Evolutionary conservation across 2,113 vertebrate species (phyloP).

Genomic region (Phaethon lepturus): DNA sequence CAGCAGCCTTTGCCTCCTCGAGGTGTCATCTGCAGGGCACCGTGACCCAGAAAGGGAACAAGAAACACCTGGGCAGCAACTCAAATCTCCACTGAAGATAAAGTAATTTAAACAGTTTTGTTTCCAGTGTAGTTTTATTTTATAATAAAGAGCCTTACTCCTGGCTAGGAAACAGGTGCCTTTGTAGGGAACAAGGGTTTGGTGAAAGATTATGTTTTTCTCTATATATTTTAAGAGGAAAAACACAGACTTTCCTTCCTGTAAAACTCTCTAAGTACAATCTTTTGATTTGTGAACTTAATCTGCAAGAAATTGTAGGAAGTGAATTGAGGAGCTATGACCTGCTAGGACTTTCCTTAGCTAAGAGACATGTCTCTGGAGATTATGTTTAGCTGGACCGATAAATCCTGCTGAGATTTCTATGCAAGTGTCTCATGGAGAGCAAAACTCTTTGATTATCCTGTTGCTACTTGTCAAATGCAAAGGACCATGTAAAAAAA

Average conservation of each 20-base stretch:
- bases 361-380: background rate
- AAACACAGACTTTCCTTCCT: background rate
- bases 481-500: conserved; percentile 2
- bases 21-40: background rate
- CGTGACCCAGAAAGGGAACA: background rate
- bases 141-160: background rate
- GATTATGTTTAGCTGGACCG: background rate
- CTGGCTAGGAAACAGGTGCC: background rate
- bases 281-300: background rate
- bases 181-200: background rate
- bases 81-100: background rate
- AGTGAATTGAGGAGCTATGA: background rate
- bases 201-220: background rate
- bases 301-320: background rate
- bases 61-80: background rate
- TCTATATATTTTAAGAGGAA: background rate
- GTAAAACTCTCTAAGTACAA: background rate
- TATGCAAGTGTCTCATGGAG: background rate
- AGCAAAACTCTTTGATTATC: conserved; percentile 34
- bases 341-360: background rate
- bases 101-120: background rate
- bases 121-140: background rate
- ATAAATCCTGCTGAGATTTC: conserved; percentile 3
- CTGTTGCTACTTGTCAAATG: conserved; percentile 36
- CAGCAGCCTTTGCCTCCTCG: background rate